phyloP scores from a whole-genome alignment of 2,113 vertebrate genomes.

The Regulus satrapa region DNA sequence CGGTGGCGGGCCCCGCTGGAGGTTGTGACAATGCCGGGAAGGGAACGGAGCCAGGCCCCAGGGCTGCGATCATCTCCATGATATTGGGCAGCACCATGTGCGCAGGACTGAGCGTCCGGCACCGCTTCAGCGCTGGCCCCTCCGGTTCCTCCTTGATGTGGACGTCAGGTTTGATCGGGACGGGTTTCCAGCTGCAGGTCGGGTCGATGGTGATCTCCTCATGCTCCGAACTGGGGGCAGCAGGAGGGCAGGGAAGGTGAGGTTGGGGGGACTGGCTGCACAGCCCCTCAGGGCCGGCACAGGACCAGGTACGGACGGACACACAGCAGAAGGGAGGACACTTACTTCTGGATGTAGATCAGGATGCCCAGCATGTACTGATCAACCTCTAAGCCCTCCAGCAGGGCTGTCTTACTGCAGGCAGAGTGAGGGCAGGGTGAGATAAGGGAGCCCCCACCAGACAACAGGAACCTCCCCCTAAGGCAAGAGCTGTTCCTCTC shows the following conservation, averaged over 20 bases:
- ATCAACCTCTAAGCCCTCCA: conserved; percentile 94
- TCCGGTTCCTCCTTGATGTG: conserved; percentile 92
- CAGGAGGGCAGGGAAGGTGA: neutral
- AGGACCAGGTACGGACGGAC: neutral
- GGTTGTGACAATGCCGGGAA: conserved; percentile 73
- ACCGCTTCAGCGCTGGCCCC: conserved; percentile 87
- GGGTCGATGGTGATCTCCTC: conserved; percentile 98
- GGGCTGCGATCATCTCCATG: conserved; percentile 93
- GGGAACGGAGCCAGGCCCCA: conserved; percentile 82
- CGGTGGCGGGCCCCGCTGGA: conserved; percentile 66
- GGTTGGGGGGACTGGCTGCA: fast-evolving
- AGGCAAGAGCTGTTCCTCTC: neutral
- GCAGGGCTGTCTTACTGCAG: conserved; percentile 88
- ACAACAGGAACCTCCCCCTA: neutral
- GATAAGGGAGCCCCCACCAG: neutral
- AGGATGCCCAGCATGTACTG: conserved; percentile 97
- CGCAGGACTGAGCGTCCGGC: conserved; percentile 89
- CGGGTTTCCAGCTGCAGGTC: conserved; percentile 91
- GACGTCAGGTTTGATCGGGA: conserved; percentile 88
- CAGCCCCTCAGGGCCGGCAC: neutral
- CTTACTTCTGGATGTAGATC: conserved; percentile 94
- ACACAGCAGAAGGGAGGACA: fast-evolving
- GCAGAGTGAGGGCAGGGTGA: neutral
- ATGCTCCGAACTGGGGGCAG: conserved; percentile 80
- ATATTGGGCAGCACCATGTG: conserved; percentile 93